Percentiles rank a stretch among this genome's conserved stretches.
Evolutionary conservation across 2,888 invertebrate genomes (phyloP).

Genomic region (Trichopria drosophilae): DNA sequence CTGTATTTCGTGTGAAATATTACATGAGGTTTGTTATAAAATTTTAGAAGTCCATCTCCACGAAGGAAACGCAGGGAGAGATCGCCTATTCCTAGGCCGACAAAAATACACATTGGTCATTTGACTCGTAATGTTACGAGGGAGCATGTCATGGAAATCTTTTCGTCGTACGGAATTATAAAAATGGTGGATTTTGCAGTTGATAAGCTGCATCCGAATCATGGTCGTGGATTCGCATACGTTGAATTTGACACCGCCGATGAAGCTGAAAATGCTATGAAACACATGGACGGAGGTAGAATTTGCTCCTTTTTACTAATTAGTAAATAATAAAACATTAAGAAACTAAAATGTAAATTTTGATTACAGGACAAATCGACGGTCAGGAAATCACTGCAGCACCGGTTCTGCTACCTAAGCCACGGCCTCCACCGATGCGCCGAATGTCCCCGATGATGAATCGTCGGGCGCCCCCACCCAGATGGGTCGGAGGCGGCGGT

Average conservation of each 20-base stretch:
- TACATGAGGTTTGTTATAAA: background rate
- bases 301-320: background rate
- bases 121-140: slow-evolving; percentile 90
- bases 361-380: slow-evolving; percentile 80
- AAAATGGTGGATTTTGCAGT: slow-evolving; percentile 87
- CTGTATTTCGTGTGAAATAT: no score
- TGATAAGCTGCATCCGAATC: slow-evolving; percentile 84
- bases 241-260: slow-evolving; percentile 92
- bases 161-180: slow-evolving; percentile 83
- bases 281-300: slow-evolving; percentile 97
- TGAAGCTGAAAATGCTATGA: slow-evolving; percentile 97
- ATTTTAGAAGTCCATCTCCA: slow-evolving; percentile 66
- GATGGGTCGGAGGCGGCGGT: slow-evolving; percentile 61
- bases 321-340: background rate
- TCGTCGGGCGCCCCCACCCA: slow-evolving; percentile 62
- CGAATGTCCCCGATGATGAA: slow-evolving; percentile 53
- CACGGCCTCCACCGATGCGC: slow-evolving; percentile 64
- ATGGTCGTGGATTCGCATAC: slow-evolving; percentile 92
- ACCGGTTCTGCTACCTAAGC: slow-evolving; percentile 83
- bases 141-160: slow-evolving; percentile 89
- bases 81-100: slow-evolving; percentile 87
- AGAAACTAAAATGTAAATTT: slow-evolving; percentile 5
- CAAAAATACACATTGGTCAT: slow-evolving; percentile 91
- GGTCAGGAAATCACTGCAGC: slow-evolving; percentile 94
- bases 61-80: slow-evolving; percentile 75